Evolutionary conservation across 2,888 invertebrate genomes (phyloP).

Genomic region (Leucoma salicis): DNA sequence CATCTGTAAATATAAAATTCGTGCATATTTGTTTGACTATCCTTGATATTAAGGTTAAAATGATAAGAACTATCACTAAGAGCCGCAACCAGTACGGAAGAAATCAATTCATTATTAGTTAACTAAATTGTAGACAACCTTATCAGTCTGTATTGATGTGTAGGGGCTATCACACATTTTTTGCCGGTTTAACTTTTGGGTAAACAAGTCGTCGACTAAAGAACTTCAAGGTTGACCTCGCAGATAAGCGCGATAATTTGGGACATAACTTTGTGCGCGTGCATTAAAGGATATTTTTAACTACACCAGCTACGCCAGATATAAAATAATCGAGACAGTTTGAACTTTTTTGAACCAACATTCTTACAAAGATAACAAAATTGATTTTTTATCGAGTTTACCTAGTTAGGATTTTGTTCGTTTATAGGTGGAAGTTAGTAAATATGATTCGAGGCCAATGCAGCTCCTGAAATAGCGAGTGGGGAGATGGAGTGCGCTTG

Average conservation of each 20-base stretch:
- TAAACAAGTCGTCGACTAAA: slow-evolving; percentile 67
- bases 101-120: slow-evolving; percentile 50
- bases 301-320: slow-evolving; percentile 16
- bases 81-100: slow-evolving; percentile 72
- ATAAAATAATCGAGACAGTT: slow-evolving; percentile 19
- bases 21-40: slow-evolving; percentile 57
- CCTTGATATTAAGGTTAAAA: slow-evolving; percentile 51
- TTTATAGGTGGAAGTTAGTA: slow-evolving; percentile 33
- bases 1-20: slow-evolving; percentile 48
- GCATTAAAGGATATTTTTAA: slow-evolving; percentile 52
- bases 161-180: slow-evolving; percentile 41
- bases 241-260: slow-evolving; percentile 75
- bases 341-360: slow-evolving; percentile 5
- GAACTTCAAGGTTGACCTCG: slow-evolving; percentile 76
- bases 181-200: slow-evolving; percentile 54
- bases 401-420: background rate
- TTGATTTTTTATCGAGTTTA: background rate
- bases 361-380: background rate
- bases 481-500: slow-evolving; percentile 50
- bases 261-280: slow-evolving; percentile 53
- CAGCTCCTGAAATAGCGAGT: slow-evolving; percentile 56
- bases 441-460: slow-evolving; percentile 47
- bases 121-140: slow-evolving; percentile 50
- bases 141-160: slow-evolving; percentile 25
- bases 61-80: slow-evolving; percentile 58